Evolutionary conservation across 1,140 invertebrate genomes (phyloP), one percentile per base, ranked within the genome.

Genomic region (Euwallacea fornicatus): DNA sequence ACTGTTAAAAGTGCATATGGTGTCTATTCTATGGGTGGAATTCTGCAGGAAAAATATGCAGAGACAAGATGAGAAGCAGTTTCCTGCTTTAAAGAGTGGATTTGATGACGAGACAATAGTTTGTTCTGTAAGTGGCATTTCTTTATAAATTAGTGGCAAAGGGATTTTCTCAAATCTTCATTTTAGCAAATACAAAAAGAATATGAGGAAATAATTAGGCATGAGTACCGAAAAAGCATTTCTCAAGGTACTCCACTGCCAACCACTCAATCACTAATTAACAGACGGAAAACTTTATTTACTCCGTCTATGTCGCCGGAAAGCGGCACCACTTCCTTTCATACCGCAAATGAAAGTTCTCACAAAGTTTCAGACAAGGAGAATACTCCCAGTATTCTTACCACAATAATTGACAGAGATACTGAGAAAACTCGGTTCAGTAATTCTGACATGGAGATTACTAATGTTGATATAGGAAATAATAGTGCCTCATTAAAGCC

Each of bases 21-120:
- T 83, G 7, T 82, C 81, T 4, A 77, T 81, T 9, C 66, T 83
- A 6, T 83, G 82, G 82, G 63, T 83, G 7, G 81, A 83, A 55
- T 79, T 79, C 42, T 69, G 76, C n/a, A 71, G 76, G 44, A 78
- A 72, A 60, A 73, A 67, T 58, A 63, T 66, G 41, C 59, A 58
- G 56, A 73, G 73, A 55, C 78, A 78, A 56, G 72, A 75, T 13
- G 79, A 81, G 72, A 71, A 71, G 58, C 73, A 75, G 43, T 81
- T 76, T 74, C 78, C 78, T 15, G 78, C 78, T 53, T 69, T 78
- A 50, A 76, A 74, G 7, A 69, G 66, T 21, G 62, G 68, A 42
- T 53, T 54, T 42, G 72, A 67, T 59, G 73, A 78, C 65, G 56
- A 67, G 15, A 75, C 79, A 21, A 50, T 72, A 9, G 63, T 80